A percentile compares a stretch with the other conserved stretches of the same genome.
Evolutionary conservation across 2,113 vertebrate species (phyloP).

Genomic region (Varanus komodoensis): DNA sequence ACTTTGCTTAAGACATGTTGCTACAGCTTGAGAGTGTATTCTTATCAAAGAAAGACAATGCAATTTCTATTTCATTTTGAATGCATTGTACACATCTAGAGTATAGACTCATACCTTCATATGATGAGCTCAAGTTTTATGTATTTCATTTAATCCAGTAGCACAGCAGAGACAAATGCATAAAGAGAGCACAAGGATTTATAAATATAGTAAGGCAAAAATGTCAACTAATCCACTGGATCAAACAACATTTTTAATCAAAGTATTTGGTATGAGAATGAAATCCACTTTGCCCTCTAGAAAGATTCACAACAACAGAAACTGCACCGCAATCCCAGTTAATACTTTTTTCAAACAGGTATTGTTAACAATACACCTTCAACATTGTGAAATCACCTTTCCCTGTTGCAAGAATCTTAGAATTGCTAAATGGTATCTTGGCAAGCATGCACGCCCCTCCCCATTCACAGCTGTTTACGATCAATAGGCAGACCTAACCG

Average conservation of each 20-base stretch:
- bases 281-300: slow-evolving; percentile 22
- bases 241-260: slow-evolving; percentile 42
- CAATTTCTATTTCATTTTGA: not conserved
- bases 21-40: slow-evolving; percentile 6
- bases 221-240: slow-evolving; percentile 38
- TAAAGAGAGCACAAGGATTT: not conserved
- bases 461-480: slow-evolving; percentile 33
- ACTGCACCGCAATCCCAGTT: slow-evolving; percentile 13
- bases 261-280: slow-evolving; percentile 40
- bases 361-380: slow-evolving; percentile 44
- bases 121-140: not conserved
- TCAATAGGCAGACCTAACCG: not conserved
- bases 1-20: slow-evolving; percentile 33
- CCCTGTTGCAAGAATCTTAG: slow-evolving; percentile 12
- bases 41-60: not conserved
- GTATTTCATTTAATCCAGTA: not conserved
- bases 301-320: slow-evolving; percentile 41
- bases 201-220: slow-evolving; percentile 56
- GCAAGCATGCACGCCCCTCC: not conserved
- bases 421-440: slow-evolving; percentile 52
- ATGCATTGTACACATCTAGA: not conserved
- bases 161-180: slow-evolving; percentile 24
- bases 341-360: slow-evolving; percentile 27
- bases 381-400: slow-evolving; percentile 9
- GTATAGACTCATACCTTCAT: slow-evolving; percentile 8